Evolutionary conservation across 2,888 invertebrate species (phyloP), one percentile per base, ranked within the genome.

Genomic region (Zeuzera pyrina): DNA sequence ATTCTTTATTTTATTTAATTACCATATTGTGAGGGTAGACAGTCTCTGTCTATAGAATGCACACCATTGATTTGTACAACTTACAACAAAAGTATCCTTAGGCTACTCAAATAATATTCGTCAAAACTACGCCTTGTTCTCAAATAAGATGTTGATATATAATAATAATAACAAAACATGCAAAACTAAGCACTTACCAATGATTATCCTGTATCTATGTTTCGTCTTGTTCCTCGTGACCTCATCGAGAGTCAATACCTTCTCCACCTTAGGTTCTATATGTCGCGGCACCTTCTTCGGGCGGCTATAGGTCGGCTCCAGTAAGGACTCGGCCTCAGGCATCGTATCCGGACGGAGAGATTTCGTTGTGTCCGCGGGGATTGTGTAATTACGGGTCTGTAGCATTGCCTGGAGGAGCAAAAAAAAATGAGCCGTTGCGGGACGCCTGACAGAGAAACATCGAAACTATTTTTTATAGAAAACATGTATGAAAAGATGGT

Each of bases 201-300:
- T 77, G 36, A 84, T 70, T 35, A 84, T 70, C 43, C 84, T 78
- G 33, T 85, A 73, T n/a, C 86, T 67, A 35, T 85, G 77, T 29
- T 84, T 84, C 54, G 81, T 84, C 42, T 86, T 84, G 35, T 86
- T 85, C 25, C 87, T 65, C 0, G 84, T 84, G 1, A 71, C 69
- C 3, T 79, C 73, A 15, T 85, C 85, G 1, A 87, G 34, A 0
- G 74, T 77, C 0, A 83, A 46, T 22, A 86, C 73, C 2, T 73
- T 73, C 1, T 61, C 57, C 11, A 54, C 29, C 37, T 57, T 66
- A 0, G 85, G 86, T 1, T 79, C 74, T 3, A 85, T 34, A n/a
- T 77, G 84, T 0, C 76, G 42, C 0, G 81, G 79, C 1, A 69
- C 33, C 46, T 66, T 70, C 55, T 50, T 60, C 0, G 66, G 67